These are phyloP conservation scores for Drosophila anomalata DNA, from an alignment of 2,888 invertebrate genomes.

Conservation along the genomic window DNA sequence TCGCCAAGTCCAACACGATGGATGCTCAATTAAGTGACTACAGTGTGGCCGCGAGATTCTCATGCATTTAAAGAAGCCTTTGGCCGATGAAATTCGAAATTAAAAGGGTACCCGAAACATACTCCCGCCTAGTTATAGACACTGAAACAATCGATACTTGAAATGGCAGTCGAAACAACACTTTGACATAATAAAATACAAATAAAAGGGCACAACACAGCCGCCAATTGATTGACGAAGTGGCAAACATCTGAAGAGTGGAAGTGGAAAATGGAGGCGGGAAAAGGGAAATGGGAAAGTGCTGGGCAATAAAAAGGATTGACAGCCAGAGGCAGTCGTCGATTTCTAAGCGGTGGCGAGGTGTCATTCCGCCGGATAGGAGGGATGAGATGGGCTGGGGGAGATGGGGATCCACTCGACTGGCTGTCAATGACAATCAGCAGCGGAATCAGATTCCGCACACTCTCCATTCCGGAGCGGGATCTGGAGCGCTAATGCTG, in stretches of 20 bases:
- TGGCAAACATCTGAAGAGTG: conserved; percentile 59
- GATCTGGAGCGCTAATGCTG: conserved; percentile 54
- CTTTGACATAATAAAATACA: conserved; percentile 68
- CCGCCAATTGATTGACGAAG: conserved; percentile 67
- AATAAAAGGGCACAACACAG: conserved; percentile 51
- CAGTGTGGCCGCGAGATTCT: conserved; percentile 23
- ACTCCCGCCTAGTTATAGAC: conserved; percentile 16
- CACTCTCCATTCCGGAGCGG: conserved; percentile 36
- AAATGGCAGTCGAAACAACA: conserved; percentile 69
- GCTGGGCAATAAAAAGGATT: conserved; percentile 48
- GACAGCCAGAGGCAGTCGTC: conserved; percentile 42
- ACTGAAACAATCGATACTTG: conserved; percentile 45
- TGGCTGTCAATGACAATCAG: conserved; percentile 56
- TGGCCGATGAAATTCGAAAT: conserved; percentile 6
- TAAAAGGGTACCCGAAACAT: conserved; percentile 11
- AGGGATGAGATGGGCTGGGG: conserved; percentile 8
- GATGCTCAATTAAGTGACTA: conserved; percentile 56
- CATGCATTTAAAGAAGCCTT: conserved; percentile 11
- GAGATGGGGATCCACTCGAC: conserved; percentile 16
- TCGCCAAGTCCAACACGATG: conserved; percentile 32
- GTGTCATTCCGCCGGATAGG: conserved; percentile 22
- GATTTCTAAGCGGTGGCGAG: conserved; percentile 39
- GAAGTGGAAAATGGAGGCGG: conserved; percentile 5
- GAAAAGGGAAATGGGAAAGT: conserved; percentile 10
- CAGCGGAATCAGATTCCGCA: conserved; percentile 37